Conservation (phyloP, 1,140 invertebrate species). For the Anthonomus grandis region DNA sequence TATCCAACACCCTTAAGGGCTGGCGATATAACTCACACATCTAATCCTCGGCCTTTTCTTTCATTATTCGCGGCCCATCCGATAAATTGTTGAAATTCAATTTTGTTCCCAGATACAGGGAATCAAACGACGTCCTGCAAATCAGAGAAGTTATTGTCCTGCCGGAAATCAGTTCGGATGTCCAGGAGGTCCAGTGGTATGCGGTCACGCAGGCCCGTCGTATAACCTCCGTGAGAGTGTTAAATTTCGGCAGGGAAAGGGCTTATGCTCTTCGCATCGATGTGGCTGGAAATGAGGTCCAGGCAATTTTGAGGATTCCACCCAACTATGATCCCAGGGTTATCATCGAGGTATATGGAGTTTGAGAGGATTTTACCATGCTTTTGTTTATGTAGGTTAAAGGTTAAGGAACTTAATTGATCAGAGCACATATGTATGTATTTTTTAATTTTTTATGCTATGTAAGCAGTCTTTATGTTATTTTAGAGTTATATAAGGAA, state of each 20-base stretch:
- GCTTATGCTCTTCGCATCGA: conserved; percentile 26
- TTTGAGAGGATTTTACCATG: conserved; percentile 17
- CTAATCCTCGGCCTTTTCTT: background rate
- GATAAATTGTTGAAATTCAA: conserved; percentile 18
- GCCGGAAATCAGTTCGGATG: conserved; percentile 20
- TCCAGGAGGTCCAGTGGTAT: conserved; percentile 26
- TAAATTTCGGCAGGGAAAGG: conserved; percentile 31
- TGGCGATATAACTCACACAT: conserved; percentile 4
- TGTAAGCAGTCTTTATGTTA: too few species aligned
- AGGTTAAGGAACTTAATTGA: too few species aligned
- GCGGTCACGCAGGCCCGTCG: conserved; percentile 14
- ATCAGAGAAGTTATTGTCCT: conserved; percentile 29
- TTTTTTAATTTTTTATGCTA: too few species aligned
- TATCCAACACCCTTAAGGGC: background rate
- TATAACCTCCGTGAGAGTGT: conserved; percentile 23
- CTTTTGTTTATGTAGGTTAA: too few species aligned
- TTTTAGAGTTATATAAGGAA: too few species aligned
- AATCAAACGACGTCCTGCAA: conserved; percentile 25
- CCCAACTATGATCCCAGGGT: conserved; percentile 24
- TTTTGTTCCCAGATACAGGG: conserved; percentile 24
- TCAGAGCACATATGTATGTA: too few species aligned
- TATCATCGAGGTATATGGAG: conserved; percentile 31
- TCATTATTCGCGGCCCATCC: conserved; percentile 4
- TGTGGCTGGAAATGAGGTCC: conserved; percentile 25
- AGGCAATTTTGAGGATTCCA: conserved; percentile 21